These are phyloP conservation scores for Sinopyrophorus schimmeli DNA, from an alignment of 2,888 invertebrate genomes.

Conservation along the genomic window DNA sequence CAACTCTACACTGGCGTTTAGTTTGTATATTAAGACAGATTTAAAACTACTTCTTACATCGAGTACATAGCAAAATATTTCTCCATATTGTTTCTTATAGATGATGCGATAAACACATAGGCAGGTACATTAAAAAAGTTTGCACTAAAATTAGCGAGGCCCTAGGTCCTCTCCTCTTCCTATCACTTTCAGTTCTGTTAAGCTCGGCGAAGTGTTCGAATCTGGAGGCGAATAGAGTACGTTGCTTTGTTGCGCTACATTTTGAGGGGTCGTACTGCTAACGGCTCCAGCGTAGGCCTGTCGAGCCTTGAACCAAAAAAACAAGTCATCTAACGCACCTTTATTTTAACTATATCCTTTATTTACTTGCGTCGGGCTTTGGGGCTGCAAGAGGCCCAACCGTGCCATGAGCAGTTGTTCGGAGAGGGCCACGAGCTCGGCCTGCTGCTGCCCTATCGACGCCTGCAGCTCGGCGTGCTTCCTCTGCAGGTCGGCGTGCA, in stretches of 20 bases:
- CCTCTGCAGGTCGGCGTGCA: conserved; percentile 75
- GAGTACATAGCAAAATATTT: too few species aligned
- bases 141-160: too few species aligned
- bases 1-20: too few species aligned
- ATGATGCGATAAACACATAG: too few species aligned
- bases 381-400: conserved; percentile 65
- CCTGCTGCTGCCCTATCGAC: conserved; percentile 82
- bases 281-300: too few species aligned
- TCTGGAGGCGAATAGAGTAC: conserved; percentile 34
- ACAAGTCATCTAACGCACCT: neutral
- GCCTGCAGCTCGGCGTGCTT: conserved; percentile 87
- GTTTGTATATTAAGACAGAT: too few species aligned
- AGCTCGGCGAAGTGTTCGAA: conserved; percentile 42
- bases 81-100: too few species aligned
- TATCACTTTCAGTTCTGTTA: conserved; percentile 23
- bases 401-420: conserved; percentile 82
- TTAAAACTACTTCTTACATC: too few species aligned
- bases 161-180: too few species aligned
- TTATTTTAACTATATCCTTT: conserved; percentile 2
- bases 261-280: conserved; percentile 48
- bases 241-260: conserved; percentile 3
- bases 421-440: conserved; percentile 82
- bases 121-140: too few species aligned
- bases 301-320: too few species aligned
- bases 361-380: conserved; percentile 21